Base-by-base conservation (phyloP, 2,113 vertebrate species). In the Aspiorhynchus laticeps region DNA sequence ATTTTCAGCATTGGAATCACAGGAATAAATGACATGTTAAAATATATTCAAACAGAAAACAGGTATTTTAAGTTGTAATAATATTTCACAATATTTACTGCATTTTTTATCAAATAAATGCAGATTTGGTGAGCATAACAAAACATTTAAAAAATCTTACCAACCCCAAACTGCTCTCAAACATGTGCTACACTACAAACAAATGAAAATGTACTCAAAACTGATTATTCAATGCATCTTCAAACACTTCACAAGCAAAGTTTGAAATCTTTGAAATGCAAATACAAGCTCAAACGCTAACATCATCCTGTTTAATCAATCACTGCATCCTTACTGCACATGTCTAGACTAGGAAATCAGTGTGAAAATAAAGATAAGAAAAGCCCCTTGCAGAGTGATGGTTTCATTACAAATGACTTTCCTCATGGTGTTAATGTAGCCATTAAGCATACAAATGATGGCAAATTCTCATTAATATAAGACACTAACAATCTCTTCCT, bases 351-450 rank as follows among this genome's bases (percentile, higher is more conserved):
- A 43, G 11, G 53, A 79, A 56, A 53, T 61, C 53, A 38, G 21
- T n/a, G 33, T 48, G 0, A 46, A 9, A 46, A 36, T 12, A 65
- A 11, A 82, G 61, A 82, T 31, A 46, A 69, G 61, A 82, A 67
- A 67, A 67, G 33, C 31, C 33, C 17, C 83, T 80, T n/a, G n/a
- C 65, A n/a, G 38, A 67, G 80, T 48, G 80, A 82, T 1, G 2
- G 4, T 31, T 80, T 19, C 56, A 53, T 78, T 80, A 80, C 26
- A 82, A 88, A 85, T 74, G 59, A 69, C 78, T 56, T 74, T 5
- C 38, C 31, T 53, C 77, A 19, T 81, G 43, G 15, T 38, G n/a
- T 41, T 85, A 75, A 85, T 85, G 75, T 33, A 41, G n/a, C n/a
- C 48, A 87, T 84, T 84, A 78, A 36, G 31, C 73, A 41, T 46